Base-by-base conservation (phyloP, 2,113 vertebrate genomes). In the Toxotes chatareus region DNA sequence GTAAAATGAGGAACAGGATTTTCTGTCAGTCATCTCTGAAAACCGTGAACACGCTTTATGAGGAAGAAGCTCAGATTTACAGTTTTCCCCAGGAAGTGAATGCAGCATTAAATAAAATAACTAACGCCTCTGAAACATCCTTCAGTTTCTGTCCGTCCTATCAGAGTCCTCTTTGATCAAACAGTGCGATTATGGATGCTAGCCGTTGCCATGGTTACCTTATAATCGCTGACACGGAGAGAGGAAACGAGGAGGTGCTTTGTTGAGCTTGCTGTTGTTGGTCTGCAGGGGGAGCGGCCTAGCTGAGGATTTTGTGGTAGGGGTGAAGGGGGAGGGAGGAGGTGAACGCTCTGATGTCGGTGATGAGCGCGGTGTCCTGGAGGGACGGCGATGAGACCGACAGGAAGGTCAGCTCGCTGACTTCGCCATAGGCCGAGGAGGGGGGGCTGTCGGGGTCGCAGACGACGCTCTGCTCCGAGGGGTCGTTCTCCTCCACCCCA, bases 231-330 rank as follows among this genome's bases (percentile, higher is more conserved):
- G 23, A 42, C n/a, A 27, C 3, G 10, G 42, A 44, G 7, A 27
- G 38, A 55, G 34, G 49, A 40, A 12, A n/a, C 4, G 19, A 60
- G 31, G 31, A 44, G 42, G 42, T 0, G 23, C 17, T 32, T 27
- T 3, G 4, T 0, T 7, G 44, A 4, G 23, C 5, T 4, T 31
- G 59, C 27, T 0, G 44, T 17, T 11, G 12, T 17, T 11, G 12
- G 21, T 10, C 14, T 32, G 53, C 12, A 3, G 76, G 2, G 64
- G 17, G 63, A 7, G 31, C 0, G 59, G n/a, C 65, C 80, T 97
- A 99, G 94, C 95, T 94, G 86, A 99, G 90, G 95, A 99, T 95
- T 90, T 99, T 99, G 92, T 99, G 97, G 94, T 96, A 97, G 21
- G 97, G 97, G 93, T 97, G 95, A 70, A 99, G 96, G 79, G 90